Evolutionary conservation across 2,797 vertebrate genomes (phyloP).

Genomic region (Phalanger gymnotis): DNA sequence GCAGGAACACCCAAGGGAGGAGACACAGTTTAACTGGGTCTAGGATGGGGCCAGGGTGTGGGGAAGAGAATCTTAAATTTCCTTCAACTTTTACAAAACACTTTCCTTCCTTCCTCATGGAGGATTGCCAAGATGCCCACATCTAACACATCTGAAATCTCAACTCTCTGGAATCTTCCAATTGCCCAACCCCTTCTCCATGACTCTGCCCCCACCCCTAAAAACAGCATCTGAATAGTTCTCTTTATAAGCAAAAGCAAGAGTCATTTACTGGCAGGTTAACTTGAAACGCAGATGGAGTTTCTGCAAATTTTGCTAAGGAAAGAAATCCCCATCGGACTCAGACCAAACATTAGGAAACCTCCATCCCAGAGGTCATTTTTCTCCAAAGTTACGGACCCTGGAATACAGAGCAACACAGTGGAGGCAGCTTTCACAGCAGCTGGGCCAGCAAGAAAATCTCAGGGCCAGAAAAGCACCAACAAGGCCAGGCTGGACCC

Average conservation of each 20-base stretch:
- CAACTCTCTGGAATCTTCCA: conserved; percentile 55
- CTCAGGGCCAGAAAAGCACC: not conserved
- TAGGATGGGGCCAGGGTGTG: not conserved
- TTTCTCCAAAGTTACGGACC: conserved; percentile 56
- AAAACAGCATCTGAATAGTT: conserved; percentile 67
- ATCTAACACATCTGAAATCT: not conserved
- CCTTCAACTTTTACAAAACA: conserved; percentile 64
- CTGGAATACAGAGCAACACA: conserved; percentile 61
- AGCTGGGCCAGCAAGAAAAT: conserved; percentile 27
- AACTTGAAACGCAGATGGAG: conserved; percentile 72
- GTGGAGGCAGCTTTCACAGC: conserved; percentile 1
- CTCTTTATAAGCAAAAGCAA: conserved; percentile 66
- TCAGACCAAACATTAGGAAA: conserved; percentile 71
- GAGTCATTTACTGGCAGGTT: conserved; percentile 67
- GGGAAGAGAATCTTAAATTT: conserved; percentile 58
- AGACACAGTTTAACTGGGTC: not conserved
- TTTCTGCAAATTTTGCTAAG: conserved; percentile 56
- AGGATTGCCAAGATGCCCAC: not conserved
- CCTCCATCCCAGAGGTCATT: conserved; percentile 67
- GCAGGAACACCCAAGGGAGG: not conserved
- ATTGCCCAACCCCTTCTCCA: conserved; percentile 37
- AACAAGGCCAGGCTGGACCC: not conserved
- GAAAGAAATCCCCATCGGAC: conserved; percentile 53
- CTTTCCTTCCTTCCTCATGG: conserved; percentile 52
- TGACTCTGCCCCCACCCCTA: conserved; percentile 26